These are phyloP conservation scores for Tetragnatha montana DNA, from an alignment of 2,888 invertebrate genomes.

Conservation along the genomic window DNA sequence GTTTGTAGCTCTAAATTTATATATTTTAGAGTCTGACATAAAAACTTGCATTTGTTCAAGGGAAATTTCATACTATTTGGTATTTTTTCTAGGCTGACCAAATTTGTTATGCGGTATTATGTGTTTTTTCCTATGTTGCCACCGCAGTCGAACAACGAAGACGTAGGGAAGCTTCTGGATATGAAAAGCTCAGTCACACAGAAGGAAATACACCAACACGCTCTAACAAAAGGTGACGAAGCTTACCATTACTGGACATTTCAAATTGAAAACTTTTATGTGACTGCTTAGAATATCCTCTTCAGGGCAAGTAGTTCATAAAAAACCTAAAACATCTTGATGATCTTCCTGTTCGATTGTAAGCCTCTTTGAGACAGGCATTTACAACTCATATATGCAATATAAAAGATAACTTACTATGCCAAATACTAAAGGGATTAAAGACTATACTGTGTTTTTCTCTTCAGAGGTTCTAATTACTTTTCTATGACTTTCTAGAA, in stretches of 20 bases:
- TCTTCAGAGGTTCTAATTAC: slow-evolving; percentile 47
- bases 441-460: slow-evolving; percentile 44
- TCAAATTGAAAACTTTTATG: slow-evolving; percentile 13
- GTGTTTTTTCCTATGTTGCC: slow-evolving; percentile 99
- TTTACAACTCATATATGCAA: slow-evolving; percentile 51
- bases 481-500: slow-evolving; percentile 63
- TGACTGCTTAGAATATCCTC: slow-evolving; percentile 4
- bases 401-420: slow-evolving; percentile 49
- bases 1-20: too few species aligned
- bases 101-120: slow-evolving; percentile 98
- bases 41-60: not conserved
- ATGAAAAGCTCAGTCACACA: slow-evolving; percentile 57
- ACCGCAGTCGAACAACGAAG: slow-evolving; percentile 81
- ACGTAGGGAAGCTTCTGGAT: slow-evolving; percentile 71
- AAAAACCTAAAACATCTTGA: slow-evolving; percentile 5
- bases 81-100: slow-evolving; percentile 90
- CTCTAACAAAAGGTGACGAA: slow-evolving; percentile 65
- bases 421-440: slow-evolving; percentile 58
- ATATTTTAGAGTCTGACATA: too few species aligned
- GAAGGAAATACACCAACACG: slow-evolving; percentile 65
- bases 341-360: slow-evolving; percentile 26
- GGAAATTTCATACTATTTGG: not conserved
- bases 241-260: slow-evolving; percentile 23
- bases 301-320: slow-evolving; percentile 13
- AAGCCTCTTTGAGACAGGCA: slow-evolving; percentile 15